These are phyloP conservation scores for Pseudorasbora parva DNA, from an alignment of 2,113 vertebrate genomes.

Conservation along the genomic window DNA sequence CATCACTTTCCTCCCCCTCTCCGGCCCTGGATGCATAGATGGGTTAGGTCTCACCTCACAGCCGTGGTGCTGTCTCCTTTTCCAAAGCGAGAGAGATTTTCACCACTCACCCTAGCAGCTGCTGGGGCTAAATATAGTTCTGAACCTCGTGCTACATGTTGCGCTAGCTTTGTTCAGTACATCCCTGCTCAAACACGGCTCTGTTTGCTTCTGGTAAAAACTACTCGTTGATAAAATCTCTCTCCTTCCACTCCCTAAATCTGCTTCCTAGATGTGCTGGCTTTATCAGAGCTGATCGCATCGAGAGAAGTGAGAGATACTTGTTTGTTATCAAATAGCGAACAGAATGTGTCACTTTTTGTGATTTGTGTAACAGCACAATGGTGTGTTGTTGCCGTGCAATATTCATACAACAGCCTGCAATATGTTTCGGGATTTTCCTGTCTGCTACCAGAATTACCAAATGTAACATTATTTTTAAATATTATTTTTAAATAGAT, in stretches of 20 bases:
- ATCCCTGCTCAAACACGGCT: conserved; percentile 10
- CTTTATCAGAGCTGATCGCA: conserved; percentile 7
- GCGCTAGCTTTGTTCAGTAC: neutral
- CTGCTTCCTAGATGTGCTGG: neutral
- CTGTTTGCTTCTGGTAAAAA: conserved; percentile 22
- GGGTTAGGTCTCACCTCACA: conserved; percentile 42
- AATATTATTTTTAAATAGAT: no score
- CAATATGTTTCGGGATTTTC: neutral
- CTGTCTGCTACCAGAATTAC: neutral
- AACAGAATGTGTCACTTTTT: conserved; percentile 14
- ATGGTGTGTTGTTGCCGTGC: neutral
- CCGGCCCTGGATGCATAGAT: neutral
- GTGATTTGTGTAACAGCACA: neutral
- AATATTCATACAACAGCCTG: neutral
- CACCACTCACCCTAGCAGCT: conserved; percentile 12
- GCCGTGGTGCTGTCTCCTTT: neutral
- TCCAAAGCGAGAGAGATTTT: neutral
- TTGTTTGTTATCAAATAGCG: conserved; percentile 22
- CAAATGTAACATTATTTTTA: neutral
- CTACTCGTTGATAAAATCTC: conserved; percentile 28
- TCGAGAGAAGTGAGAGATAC: neutral
- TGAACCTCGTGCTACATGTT: neutral
- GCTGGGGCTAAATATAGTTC: conserved; percentile 22
- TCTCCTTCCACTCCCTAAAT: conserved; percentile 4
- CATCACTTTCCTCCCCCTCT: neutral